These are phyloP conservation scores for Columba guinea DNA, from an alignment of 2,797 vertebrate species.

Conservation along the genomic window DNA sequence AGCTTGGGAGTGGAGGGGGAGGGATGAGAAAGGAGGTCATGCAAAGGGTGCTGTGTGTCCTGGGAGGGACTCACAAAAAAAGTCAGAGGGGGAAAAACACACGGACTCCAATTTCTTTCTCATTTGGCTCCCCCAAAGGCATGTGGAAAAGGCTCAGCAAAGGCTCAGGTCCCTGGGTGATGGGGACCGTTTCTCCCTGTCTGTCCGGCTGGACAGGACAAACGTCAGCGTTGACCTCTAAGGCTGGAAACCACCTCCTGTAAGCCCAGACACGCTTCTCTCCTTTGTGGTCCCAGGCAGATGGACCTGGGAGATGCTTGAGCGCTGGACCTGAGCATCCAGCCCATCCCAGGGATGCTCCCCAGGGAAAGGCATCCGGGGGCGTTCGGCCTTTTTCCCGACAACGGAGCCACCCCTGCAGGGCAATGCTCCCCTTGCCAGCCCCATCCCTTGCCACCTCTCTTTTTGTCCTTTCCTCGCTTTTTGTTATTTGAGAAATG, in stretches of 20 bases:
- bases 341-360: neutral
- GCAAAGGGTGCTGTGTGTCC: neutral
- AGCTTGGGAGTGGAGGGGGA: neutral
- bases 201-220: neutral
- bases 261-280: neutral
- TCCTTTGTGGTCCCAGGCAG: neutral
- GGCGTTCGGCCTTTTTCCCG: neutral
- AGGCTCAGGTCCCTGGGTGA: neutral
- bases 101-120: fast-evolving
- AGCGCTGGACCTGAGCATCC: neutral
- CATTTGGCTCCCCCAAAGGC: neutral
- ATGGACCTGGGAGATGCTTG: neutral
- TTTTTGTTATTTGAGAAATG: conserved; percentile 61
- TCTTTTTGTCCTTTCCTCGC: neutral
- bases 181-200: too few species aligned
- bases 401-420: neutral
- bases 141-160: neutral
- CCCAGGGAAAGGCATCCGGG: neutral
- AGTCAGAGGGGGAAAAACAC: fast-evolving
- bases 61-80: neutral
- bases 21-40: neutral
- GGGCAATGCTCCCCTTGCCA: neutral
- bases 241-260: neutral
- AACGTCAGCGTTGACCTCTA: neutral
- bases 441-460: neutral